Percentiles rank a stretch among this genome's conserved stretches.
Evolutionary conservation across 2,797 vertebrate genomes (phyloP).

Genomic region (Premnoplex brunnescens): DNA sequence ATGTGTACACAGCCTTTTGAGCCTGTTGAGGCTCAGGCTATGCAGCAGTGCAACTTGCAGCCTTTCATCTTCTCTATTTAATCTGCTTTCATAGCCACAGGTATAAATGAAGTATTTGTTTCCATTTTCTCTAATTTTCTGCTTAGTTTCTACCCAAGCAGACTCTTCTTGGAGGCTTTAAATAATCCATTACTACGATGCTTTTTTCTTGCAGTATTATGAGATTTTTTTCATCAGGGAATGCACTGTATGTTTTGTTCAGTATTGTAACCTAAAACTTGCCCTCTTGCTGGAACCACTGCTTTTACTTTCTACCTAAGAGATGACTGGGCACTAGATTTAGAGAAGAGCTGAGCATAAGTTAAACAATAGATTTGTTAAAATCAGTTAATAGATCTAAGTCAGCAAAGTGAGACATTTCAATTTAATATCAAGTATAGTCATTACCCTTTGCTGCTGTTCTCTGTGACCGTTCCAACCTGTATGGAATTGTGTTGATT

Average conservation of each 20-base stretch:
- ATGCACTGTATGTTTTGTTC: not conserved
- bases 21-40: not conserved
- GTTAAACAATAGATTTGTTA: not conserved
- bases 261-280: not conserved
- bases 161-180: slow-evolving; percentile 15
- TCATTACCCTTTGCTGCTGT: not conserved
- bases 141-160: slow-evolving; percentile 41
- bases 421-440: not conserved
- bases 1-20: not conserved
- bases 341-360: not conserved
- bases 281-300: not conserved
- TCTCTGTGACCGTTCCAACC: not conserved
- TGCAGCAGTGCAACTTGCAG: not conserved
- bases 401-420: not conserved
- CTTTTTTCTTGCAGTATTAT: not conserved
- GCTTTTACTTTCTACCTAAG: not conserved
- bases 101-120: slow-evolving; percentile 44
- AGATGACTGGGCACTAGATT: not conserved
- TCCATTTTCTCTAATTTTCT: slow-evolving; percentile 64
- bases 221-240: not conserved
- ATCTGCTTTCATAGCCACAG: slow-evolving; percentile 21
- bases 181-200: slow-evolving; percentile 24
- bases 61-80: slow-evolving; percentile 30
- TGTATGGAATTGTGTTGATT: not conserved
- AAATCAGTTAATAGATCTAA: not conserved